phyloP scores from a whole-genome alignment of 2,797 vertebrate species.

The Leontocebus nigricollis region DNA sequence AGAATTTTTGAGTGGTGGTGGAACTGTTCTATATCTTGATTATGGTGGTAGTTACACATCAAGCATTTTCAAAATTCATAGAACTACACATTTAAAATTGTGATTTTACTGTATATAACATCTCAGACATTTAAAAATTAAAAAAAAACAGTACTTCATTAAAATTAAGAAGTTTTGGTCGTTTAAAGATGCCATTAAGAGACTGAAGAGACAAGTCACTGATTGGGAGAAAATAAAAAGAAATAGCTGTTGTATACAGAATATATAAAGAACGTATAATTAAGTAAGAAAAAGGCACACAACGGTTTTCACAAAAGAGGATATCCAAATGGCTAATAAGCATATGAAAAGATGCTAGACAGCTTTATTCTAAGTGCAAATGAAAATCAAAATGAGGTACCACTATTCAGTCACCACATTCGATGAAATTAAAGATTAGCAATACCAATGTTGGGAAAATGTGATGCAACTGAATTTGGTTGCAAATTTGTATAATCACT shows the following conservation, averaged over 20 bases:
- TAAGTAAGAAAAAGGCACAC: not conserved
- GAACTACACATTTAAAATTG: not conserved
- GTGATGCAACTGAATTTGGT: not conserved
- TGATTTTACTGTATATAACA: not conserved
- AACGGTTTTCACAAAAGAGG: not conserved
- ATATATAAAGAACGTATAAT: not conserved
- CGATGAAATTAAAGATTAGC: not conserved
- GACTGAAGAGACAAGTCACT: not conserved
- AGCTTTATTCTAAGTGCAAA: not conserved
- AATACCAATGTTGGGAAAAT: not conserved
- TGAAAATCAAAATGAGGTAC: not conserved
- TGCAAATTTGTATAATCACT: not conserved
- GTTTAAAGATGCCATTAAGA: not conserved
- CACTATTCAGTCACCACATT: not conserved
- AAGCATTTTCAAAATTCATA: not conserved
- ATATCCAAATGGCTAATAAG: not conserved
- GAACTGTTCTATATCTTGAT: not conserved
- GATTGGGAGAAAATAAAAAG: not conserved
- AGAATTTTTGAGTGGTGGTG: not conserved
- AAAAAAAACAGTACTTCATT: not conserved
- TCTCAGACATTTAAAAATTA: not conserved
- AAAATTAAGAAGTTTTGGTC: not conserved
- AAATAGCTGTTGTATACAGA: not conserved
- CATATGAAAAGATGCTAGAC: not conserved
- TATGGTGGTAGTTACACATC: not conserved